Base-by-base conservation (phyloP, 2,113 vertebrate species). In the Psettodes erumei region DNA sequence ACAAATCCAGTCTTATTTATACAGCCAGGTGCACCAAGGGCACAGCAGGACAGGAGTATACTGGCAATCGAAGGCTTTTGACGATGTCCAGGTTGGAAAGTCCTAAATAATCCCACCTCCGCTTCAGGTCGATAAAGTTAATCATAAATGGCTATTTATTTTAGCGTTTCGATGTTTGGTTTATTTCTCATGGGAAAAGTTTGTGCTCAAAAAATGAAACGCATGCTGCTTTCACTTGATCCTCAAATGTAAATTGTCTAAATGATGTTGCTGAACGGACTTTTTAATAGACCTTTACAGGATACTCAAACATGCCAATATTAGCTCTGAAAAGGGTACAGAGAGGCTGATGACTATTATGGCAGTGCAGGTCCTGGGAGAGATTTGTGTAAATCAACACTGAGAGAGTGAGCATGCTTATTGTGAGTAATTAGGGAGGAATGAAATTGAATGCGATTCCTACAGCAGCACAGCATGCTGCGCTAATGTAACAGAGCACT, bases 351-450 rank as follows among this genome's bases (percentile, higher is more conserved):
- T 65, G 61, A 42, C 40, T 75, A 40, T 55, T 73, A 37, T 16
- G 63, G 60, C 80, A 28, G 62, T 53, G 65, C 12, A 8, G 40
- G 65, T 79, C 85, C 74, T 78, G 11, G 66, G 72, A 81, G 81
- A 75, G 40, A 63, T 51, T 33, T 18, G 62, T 83, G 86, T 87
- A 87, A 85, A 85, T 84, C 23, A 59, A 85, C 50, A 48, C 71
- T 6, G 71, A 72, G 69, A 71, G 78, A 86, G 75, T 51, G 65
- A 66, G 66, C 59, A n/a, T n/a, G 62, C 70, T 79, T 75, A 82
- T 88, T 86, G 86, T 83, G 80, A 82, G 81, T 88, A 90, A 91
- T 91, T 85, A 89, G 77, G 71, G 80, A 80, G 77, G 83, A 84
- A 90, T 92, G 64, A 87, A 90, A 91, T 82, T 65, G 69, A 91